These are phyloP conservation scores for Cyprinodon variegatus DNA, from an alignment of 2,113 vertebrate genomes.

Conservation along the genomic window DNA sequence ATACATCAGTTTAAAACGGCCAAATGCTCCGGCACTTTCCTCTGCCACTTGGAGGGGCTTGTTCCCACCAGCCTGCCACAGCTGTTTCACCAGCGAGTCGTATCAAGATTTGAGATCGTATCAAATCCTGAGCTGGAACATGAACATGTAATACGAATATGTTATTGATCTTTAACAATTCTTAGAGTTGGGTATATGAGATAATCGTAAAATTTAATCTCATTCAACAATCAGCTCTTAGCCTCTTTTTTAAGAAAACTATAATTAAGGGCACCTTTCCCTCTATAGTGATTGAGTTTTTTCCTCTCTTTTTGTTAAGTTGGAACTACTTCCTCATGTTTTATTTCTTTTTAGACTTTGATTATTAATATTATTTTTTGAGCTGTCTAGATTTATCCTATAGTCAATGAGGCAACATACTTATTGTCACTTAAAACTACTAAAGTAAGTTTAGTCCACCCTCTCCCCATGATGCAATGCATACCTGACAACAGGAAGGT, in stretches of 20 bases:
- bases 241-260: not conserved
- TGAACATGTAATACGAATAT: not conserved
- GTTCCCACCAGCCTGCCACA: slow-evolving; percentile 1
- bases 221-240: not conserved
- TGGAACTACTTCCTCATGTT: not conserved
- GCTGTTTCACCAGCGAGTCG: not conserved
- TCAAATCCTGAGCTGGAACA: slow-evolving; percentile 5
- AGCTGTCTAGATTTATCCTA: too few species aligned
- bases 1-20: not conserved
- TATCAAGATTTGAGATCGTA: slow-evolving; percentile 41
- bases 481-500: too few species aligned
- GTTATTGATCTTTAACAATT: not conserved
- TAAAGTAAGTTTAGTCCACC: too few species aligned
- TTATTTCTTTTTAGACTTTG: too few species aligned
- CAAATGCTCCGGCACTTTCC: not conserved
- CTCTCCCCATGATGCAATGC: too few species aligned
- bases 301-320: not conserved
- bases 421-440: too few species aligned
- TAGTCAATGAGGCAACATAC: too few species aligned
- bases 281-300: not conserved
- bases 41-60: not conserved
- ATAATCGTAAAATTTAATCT: not conserved
- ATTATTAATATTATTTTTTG: too few species aligned
- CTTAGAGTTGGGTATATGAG: not conserved
- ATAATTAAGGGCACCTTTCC: not conserved